Conservation (phyloP, 2,797 vertebrate species). For the Tokudaia tokunoshimensis region DNA sequence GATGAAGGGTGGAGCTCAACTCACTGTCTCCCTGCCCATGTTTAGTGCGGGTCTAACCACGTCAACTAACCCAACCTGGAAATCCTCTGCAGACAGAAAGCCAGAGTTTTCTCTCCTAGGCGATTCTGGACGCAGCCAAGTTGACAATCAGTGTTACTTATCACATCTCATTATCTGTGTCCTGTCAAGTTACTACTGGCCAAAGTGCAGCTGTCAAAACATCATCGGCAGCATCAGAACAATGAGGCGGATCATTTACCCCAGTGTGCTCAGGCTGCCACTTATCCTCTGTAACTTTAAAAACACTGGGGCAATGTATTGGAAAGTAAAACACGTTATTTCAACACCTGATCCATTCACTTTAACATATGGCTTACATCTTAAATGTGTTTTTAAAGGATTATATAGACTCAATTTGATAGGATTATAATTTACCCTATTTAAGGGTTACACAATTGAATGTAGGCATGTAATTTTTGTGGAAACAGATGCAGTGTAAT, state of each 20-base stretch:
- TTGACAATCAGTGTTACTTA: not conserved
- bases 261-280: conserved; percentile 19
- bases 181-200: conserved; percentile 7
- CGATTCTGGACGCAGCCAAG: not conserved
- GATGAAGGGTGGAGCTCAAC: not conserved
- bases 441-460: conserved; percentile 71
- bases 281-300: conserved; percentile 55
- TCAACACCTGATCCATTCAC: conserved; percentile 77
- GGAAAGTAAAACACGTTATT: conserved; percentile 72
- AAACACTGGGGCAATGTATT: conserved; percentile 66
- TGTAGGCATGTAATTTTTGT: conserved; percentile 66
- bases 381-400: conserved; percentile 74
- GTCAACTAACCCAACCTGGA: not conserved
- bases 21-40: not conserved
- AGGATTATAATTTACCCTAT: conserved; percentile 67
- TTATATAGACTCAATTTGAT: conserved; percentile 70
- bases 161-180: not conserved
- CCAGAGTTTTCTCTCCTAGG: not conserved
- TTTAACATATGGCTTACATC: conserved; percentile 78
- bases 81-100: not conserved
- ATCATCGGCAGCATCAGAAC: not conserved
- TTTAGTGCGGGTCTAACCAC: not conserved
- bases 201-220: conserved; percentile 44
- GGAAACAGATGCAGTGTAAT: conserved; percentile 68
- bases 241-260: conserved; percentile 37